Percentiles rank a stretch among this genome's conserved stretches.
Conservation (phyloP, 2,888 invertebrate species). For the Taenaris catops region DNA sequence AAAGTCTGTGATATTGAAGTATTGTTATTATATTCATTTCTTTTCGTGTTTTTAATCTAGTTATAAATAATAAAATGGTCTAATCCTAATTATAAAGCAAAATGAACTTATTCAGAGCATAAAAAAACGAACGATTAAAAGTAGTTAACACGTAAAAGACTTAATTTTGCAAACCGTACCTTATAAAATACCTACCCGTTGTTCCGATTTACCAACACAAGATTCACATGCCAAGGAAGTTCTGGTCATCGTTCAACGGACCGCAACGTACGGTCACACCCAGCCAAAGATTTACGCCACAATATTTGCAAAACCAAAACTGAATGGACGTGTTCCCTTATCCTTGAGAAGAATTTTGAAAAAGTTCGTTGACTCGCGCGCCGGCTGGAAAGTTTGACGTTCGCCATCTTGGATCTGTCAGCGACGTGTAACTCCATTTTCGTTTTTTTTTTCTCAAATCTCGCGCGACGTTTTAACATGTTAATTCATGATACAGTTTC, state of each 20-base stretch:
- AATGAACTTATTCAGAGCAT: no score
- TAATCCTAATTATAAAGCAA: no score
- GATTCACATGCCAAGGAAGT: slow-evolving; percentile 63
- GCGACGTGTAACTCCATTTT: slow-evolving; percentile 17
- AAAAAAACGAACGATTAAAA: neutral
- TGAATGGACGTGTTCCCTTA: slow-evolving; percentile 49
- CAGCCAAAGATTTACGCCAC: slow-evolving; percentile 55
- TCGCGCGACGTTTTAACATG: slow-evolving; percentile 5
- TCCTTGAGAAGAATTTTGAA: slow-evolving; percentile 32
- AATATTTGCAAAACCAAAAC: slow-evolving; percentile 61
- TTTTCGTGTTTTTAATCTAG: no score
- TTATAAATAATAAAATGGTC: no score
- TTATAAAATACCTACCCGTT: slow-evolving; percentile 20
- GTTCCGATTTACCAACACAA: slow-evolving; percentile 49
- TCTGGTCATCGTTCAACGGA: slow-evolving; percentile 40
- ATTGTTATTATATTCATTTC: no score
- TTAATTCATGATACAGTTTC: slow-evolving; percentile 14
- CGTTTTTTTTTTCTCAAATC: slow-evolving; percentile 11
- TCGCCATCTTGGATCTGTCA: slow-evolving; percentile 18
- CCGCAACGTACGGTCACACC: slow-evolving; percentile 55
- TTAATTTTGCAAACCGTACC: slow-evolving; percentile 5
- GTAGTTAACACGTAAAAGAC: slow-evolving; percentile 3
- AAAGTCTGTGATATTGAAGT: no score
- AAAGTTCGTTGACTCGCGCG: slow-evolving; percentile 27
- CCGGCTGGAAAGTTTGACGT: slow-evolving; percentile 32